Percentiles rank a stretch among this genome's conserved stretches.
Evolutionary conservation across 1,140 invertebrate genomes (phyloP).

Genomic region (Bombus fervidus): DNA sequence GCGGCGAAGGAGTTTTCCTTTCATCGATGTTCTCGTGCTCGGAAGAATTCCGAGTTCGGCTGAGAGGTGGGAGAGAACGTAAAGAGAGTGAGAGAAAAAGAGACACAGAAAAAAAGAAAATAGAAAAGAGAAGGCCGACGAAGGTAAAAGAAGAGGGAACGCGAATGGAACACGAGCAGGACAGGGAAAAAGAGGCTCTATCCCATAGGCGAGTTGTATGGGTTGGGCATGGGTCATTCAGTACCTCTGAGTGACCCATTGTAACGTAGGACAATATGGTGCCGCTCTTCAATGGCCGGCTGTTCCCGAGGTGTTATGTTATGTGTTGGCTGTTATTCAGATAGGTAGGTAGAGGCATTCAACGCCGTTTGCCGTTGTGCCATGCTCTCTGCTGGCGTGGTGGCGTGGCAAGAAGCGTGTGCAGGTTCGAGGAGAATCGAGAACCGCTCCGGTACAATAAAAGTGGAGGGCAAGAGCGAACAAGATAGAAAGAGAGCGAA

Average conservation of each 20-base stretch:
- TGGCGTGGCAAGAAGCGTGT: slow-evolving; percentile 48
- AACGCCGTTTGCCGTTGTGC: slow-evolving; percentile 60
- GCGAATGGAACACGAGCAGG: slow-evolving; percentile 51
- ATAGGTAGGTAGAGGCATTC: slow-evolving; percentile 69
- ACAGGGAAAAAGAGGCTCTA: slow-evolving; percentile 64
- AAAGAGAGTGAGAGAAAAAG: not conserved
- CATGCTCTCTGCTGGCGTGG: slow-evolving; percentile 27
- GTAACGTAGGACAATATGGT: slow-evolving; percentile 74
- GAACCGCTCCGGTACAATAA: slow-evolving; percentile 31
- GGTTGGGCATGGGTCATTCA: slow-evolving; percentile 72
- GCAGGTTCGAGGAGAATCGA: slow-evolving; percentile 52
- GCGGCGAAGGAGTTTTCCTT: slow-evolving; percentile 32
- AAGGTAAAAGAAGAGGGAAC: slow-evolving; percentile 21
- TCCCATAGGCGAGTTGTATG: slow-evolving; percentile 67
- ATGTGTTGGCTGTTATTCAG: slow-evolving; percentile 75
- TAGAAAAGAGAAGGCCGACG: slow-evolving; percentile 17
- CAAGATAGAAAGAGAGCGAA: not conserved
- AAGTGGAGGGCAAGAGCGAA: not conserved
- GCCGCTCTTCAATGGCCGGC: slow-evolving; percentile 72
- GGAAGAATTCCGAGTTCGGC: slow-evolving; percentile 43
- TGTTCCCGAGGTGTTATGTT: slow-evolving; percentile 76
- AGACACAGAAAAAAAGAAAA: not conserved
- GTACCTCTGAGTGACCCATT: slow-evolving; percentile 73
- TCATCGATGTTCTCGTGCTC: slow-evolving; percentile 35
- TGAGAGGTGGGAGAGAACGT: not conserved